A percentile compares a stretch with the other conserved stretches of the same genome.
Conservation (phyloP, 2,888 invertebrate species). For the Cremastinae sp. region DNA sequence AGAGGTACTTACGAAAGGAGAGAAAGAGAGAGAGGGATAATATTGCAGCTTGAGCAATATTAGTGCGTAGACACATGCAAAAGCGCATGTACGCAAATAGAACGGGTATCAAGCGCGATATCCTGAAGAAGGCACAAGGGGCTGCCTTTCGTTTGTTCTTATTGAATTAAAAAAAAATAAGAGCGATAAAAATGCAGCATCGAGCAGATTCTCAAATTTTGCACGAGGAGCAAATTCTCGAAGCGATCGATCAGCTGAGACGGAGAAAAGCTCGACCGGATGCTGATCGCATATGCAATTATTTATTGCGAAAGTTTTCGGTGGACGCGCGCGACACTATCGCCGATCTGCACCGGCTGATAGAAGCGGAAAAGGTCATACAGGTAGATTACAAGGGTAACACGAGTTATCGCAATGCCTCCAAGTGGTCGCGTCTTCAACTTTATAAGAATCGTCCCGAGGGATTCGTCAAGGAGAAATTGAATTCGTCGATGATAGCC, state of each 20-base stretch:
- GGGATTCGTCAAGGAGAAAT: slow-evolving; percentile 82
- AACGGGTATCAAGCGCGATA: neutral
- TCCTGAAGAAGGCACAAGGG: neutral
- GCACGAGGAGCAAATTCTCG: slow-evolving; percentile 88
- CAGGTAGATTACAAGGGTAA: slow-evolving; percentile 94
- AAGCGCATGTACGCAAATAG: slow-evolving; percentile 1
- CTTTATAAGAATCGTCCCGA: slow-evolving; percentile 79
- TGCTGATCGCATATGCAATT: slow-evolving; percentile 90
- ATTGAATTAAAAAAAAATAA: neutral
- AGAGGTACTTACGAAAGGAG: neutral
- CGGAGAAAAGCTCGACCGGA: slow-evolving; percentile 92
- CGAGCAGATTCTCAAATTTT: slow-evolving; percentile 82
- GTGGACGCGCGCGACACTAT: slow-evolving; percentile 86
- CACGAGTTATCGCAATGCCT: slow-evolving; percentile 91
- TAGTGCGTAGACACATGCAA: neutral
- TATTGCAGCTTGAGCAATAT: neutral
- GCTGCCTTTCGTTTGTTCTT: neutral
- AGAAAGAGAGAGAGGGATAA: neutral
- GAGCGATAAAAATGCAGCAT: slow-evolving; percentile 69
- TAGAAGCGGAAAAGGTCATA: slow-evolving; percentile 87
- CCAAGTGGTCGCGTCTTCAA: slow-evolving; percentile 84
- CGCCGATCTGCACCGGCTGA: slow-evolving; percentile 87
- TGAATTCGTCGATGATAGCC: slow-evolving; percentile 82
- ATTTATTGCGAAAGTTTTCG: slow-evolving; percentile 88
- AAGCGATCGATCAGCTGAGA: slow-evolving; percentile 92